Evolutionary conservation across 2,888 invertebrate genomes (phyloP), one percentile per base, ranked within the genome.

Genomic region (Aphrophora alni): DNA sequence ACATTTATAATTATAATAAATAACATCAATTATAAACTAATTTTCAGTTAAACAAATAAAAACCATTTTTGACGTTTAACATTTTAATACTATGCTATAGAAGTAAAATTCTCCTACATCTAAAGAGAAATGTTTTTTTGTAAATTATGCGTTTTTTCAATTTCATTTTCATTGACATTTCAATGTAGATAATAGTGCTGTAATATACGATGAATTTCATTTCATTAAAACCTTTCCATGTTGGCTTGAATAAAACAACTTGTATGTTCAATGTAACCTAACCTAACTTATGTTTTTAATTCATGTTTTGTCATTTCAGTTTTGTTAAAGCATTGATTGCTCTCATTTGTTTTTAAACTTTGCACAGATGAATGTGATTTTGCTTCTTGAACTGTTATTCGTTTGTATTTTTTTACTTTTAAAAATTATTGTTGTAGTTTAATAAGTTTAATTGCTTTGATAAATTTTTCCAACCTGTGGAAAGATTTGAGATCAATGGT

Each of bases 221-320:
- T 59, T 21, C 12, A 21, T 59, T 21, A 59, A 59, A 59, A 59
- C 59, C 59, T 59, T 59, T 21, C 21, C 59, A 21, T 59, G 59
- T 59, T 59, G 44, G 59, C 59, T 59, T 59, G 59, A 59, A 59
- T 59, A 59, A 59, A 59, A n/a, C n/a, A 21, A 59, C 59, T 59
- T 59, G 59, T 59, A 59, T 59, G 59, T n/a, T 21, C 59, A 21
- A 21, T 59, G 59, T 59, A 59, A 59, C 59, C 59, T 59, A n/a
- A n/a, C 14, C 59, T 59, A 59, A 59, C 59, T 59, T 5, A 21
- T n/a, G n/a, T 59, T 59, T 44, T 59, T 59, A 59, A 59, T 59
- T 59, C 59, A 59, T 59, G 59, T 59, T 59, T 59, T 59, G 59
- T 59, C 59, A 59, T 59, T 59, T 59, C 59, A 59, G 59, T 59